Conservation (phyloP, 2,113 vertebrate species). For the Aegithalos caudatus region DNA sequence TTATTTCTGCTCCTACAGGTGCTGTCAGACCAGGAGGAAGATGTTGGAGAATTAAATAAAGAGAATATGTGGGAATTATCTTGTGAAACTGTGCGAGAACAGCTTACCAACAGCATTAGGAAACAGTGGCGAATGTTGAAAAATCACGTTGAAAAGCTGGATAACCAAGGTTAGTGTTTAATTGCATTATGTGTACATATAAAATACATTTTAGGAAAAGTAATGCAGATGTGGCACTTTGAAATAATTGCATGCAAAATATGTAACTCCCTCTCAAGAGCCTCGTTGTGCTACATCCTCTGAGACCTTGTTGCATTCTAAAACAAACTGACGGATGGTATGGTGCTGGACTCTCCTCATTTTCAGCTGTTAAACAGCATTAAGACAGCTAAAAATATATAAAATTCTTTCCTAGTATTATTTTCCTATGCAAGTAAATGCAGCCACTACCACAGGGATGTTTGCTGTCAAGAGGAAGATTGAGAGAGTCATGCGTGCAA, state of each 20-base stretch:
- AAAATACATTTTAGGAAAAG: not conserved
- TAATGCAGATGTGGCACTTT: not conserved
- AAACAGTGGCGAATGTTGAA: conserved; percentile 95
- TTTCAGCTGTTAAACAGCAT: conserved; percentile 60
- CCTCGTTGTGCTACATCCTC: not conserved
- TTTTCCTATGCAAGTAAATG: conserved; percentile 35
- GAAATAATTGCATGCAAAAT: not conserved
- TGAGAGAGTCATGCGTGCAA: conserved; percentile 16
- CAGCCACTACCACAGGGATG: not conserved
- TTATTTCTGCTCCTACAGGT: conserved; percentile 62
- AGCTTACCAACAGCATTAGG: conserved; percentile 94
- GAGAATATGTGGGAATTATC: conserved; percentile 87
- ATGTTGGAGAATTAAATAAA: conserved; percentile 77
- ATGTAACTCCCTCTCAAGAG: not conserved
- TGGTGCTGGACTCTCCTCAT: not conserved
- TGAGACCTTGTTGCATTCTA: not conserved
- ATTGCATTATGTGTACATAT: not conserved
- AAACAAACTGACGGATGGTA: not conserved
- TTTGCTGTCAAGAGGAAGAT: conserved; percentile 20
- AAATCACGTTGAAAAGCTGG: conserved; percentile 90
- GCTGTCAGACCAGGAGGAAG: conserved; percentile 85
- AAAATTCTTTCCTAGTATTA: conserved; percentile 68
- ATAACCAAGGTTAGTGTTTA: conserved; percentile 86
- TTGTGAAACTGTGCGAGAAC: conserved; percentile 89
- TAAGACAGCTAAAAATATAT: conserved; percentile 58